Conservation (phyloP, 2,113 vertebrate genomes). For the Gopherus flavomarginatus region DNA sequence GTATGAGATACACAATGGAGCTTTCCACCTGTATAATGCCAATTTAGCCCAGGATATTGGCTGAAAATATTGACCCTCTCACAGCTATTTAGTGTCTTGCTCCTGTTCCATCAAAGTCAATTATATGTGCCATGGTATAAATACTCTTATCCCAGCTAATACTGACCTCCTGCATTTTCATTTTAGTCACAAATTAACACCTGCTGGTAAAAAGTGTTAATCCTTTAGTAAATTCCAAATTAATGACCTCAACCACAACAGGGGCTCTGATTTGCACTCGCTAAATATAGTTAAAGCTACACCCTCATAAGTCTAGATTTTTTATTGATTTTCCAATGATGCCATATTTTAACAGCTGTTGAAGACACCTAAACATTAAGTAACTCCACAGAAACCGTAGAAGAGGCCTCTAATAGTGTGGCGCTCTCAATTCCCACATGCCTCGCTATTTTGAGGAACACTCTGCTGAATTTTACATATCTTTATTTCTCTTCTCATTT, state of each 20-base stretch:
- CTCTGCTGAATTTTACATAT: neutral
- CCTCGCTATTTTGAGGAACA: neutral
- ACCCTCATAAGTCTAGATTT: neutral
- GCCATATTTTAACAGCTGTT: neutral
- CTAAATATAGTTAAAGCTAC: neutral
- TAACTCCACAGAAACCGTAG: neutral
- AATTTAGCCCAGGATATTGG: neutral
- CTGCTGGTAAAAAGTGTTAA: conserved; percentile 5
- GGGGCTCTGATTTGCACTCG: conserved; percentile 26
- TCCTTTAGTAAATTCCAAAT: conserved; percentile 46
- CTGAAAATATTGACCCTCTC: neutral
- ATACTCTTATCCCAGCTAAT: neutral
- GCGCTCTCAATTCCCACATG: neutral
- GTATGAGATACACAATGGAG: neutral
- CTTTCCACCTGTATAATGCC: neutral
- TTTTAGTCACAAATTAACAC: conserved; percentile 49
- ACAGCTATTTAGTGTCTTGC: neutral
- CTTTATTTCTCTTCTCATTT: neutral
- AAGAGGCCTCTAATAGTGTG: neutral
- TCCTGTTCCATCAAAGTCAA: neutral
- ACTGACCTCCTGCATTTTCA: conserved; percentile 13
- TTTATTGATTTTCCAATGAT: neutral
- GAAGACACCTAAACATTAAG: neutral
- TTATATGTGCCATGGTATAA: neutral
- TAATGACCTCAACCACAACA: conserved; percentile 17